These are phyloP conservation scores for Pediacus dermestoides DNA, from an alignment of 2,888 invertebrate genomes.

Conservation along the genomic window DNA sequence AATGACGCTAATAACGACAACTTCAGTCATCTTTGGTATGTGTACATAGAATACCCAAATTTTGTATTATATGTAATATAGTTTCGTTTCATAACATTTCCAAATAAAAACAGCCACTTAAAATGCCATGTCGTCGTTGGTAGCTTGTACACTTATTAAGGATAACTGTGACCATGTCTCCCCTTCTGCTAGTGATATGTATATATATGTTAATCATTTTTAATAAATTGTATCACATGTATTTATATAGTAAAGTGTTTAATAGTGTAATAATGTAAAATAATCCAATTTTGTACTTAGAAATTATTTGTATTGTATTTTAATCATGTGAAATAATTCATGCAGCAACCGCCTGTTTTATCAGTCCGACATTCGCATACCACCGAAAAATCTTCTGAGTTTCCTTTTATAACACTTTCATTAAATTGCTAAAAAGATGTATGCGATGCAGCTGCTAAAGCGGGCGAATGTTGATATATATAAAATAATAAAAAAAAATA, in stretches of 20 bases:
- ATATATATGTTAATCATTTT: conserved; percentile 36
- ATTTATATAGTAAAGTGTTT: conserved; percentile 43
- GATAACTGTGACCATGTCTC: conserved; percentile 35
- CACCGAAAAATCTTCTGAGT: too few species aligned
- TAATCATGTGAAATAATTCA: conserved; percentile 36
- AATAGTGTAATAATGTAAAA: conserved; percentile 46
- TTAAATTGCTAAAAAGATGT: too few species aligned
- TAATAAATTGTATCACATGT: conserved; percentile 41
- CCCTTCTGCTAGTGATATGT: conserved; percentile 43
- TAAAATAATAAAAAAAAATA: neutral
- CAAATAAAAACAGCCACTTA: conserved; percentile 38
- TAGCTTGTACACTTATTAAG: conserved; percentile 42
- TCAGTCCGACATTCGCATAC: too few species aligned
- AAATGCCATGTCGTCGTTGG: conserved; percentile 34
- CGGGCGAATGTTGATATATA: too few species aligned
- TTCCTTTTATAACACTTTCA: too few species aligned
- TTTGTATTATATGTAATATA: conserved; percentile 51
- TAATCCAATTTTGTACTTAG: conserved; percentile 44
- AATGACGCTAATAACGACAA: too few species aligned
- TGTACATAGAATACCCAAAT: conserved; percentile 35
- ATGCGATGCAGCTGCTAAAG: too few species aligned
- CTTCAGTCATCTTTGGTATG: conserved; percentile 40
- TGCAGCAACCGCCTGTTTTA: too few species aligned
- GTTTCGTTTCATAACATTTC: conserved; percentile 47
- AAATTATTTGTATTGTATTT: conserved; percentile 39